Evolutionary conservation across 1,140 invertebrate species (phyloP).

Genomic region (Pseudomyrmex flavicornis): DNA sequence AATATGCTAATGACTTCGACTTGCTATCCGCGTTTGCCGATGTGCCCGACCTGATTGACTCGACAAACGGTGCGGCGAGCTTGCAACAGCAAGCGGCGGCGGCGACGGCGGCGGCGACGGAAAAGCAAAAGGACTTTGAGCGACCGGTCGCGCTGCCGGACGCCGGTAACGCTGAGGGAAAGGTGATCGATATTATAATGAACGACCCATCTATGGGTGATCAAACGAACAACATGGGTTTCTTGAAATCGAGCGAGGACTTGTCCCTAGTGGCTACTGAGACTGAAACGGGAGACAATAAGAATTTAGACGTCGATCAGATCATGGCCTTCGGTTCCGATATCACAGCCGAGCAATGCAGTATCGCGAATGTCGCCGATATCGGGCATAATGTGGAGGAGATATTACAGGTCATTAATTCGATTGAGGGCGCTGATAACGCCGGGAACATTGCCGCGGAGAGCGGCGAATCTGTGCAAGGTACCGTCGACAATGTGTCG

Average conservation of each 20-base stretch:
- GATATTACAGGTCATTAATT: constrained; percentile 88
- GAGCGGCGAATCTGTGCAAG: constrained; percentile 68
- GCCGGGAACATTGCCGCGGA: constrained; percentile 67
- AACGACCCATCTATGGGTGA: constrained; percentile 88
- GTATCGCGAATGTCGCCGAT: constrained; percentile 80
- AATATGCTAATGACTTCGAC: constrained; percentile 82
- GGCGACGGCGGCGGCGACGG: constrained; percentile 26
- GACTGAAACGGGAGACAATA: constrained; percentile 67
- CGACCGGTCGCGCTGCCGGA: constrained; percentile 57
- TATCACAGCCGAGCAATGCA: constrained; percentile 68
- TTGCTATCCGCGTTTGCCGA: constrained; percentile 79
- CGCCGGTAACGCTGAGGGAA: constrained; percentile 61
- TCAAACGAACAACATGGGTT: constrained; percentile 88
- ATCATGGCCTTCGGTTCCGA: constrained; percentile 77
- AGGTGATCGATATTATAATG: constrained; percentile 83
- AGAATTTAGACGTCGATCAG: constrained; percentile 78
- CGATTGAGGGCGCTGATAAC: constrained; percentile 86
- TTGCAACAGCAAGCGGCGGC: constrained; percentile 35
- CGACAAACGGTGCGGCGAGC: constrained; percentile 61
- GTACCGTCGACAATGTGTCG: constrained; percentile 81
- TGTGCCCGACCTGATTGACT: constrained; percentile 77
- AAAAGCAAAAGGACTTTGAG: constrained; percentile 61
- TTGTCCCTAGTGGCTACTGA: constrained; percentile 76
- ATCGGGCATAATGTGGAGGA: constrained; percentile 87
- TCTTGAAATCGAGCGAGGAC: constrained; percentile 81